These are phyloP conservation scores for Hemichromis elongatus DNA, from an alignment of 2,113 vertebrate genomes.

Conservation along the genomic window DNA sequence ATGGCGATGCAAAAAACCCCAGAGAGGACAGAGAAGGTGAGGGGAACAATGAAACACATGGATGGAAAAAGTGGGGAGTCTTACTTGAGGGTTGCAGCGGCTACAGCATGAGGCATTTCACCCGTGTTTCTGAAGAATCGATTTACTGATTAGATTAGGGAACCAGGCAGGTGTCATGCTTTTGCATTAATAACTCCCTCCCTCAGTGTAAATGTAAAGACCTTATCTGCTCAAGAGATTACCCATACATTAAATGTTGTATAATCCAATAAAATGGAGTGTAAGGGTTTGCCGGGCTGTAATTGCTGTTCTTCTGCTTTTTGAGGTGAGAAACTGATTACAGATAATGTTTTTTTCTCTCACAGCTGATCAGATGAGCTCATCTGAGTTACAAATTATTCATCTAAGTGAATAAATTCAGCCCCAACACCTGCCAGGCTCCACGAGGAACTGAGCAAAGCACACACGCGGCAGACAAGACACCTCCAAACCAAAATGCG, in stretches of 20 bases:
- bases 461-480: background rate
- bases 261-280: background rate
- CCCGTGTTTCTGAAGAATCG: background rate
- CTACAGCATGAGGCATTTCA: slow-evolving; percentile 43
- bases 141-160: background rate
- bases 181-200: background rate
- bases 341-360: background rate
- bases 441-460: background rate
- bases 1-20: background rate
- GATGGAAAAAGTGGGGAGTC: background rate
- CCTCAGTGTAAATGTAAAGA: background rate
- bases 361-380: background rate
- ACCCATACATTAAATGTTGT: background rate
- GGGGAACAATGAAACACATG: background rate
- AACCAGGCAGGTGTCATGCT: background rate
- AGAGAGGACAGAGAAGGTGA: background rate
- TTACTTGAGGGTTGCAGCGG: slow-evolving; percentile 22
- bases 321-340: background rate
- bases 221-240: background rate
- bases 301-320: background rate
- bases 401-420: background rate
- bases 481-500: background rate
- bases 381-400: background rate
- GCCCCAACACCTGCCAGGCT: background rate
- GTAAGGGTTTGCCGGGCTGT: background rate